Percentiles rank a stretch among this genome's conserved stretches.
Evolutionary conservation across 2,888 invertebrate species (phyloP).

Genomic region (Patella ulyssiponensis): DNA sequence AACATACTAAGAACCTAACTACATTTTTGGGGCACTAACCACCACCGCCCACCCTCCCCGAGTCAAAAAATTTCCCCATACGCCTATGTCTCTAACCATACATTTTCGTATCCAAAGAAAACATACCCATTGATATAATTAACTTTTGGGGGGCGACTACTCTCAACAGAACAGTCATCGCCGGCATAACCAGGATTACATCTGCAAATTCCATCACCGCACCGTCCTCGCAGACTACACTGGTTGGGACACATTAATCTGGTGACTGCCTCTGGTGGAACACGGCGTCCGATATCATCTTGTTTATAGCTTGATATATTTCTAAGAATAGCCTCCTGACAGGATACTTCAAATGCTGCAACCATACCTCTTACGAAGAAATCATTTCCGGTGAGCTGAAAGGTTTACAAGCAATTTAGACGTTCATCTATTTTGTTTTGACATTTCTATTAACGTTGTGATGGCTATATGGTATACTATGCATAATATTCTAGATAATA

Average conservation of each 20-base stretch:
- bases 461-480: no score
- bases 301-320: constrained; percentile 29
- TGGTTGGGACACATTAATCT: constrained; percentile 36
- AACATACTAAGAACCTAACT: no score
- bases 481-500: no score
- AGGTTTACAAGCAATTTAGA: not conserved
- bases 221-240: constrained; percentile 33
- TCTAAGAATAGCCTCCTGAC: constrained; percentile 30
- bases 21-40: no score
- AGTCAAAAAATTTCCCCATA: no score
- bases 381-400: constrained; percentile 13
- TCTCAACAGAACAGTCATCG: constrained; percentile 32
- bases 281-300: constrained; percentile 27
- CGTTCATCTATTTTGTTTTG: no score
- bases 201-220: constrained; percentile 28
- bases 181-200: constrained; percentile 31
- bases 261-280: constrained; percentile 30
- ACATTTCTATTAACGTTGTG: no score
- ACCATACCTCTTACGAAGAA: constrained; percentile 19
- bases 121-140: constrained; percentile 30
- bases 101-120: no score
- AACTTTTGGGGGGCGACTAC: constrained; percentile 20
- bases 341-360: constrained; percentile 28
- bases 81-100: no score
- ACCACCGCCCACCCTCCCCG: no score